Evolutionary conservation across 92 coral and sea anemone species (phyloP).

Genomic region (Epizoanthus ramosus): DNA sequence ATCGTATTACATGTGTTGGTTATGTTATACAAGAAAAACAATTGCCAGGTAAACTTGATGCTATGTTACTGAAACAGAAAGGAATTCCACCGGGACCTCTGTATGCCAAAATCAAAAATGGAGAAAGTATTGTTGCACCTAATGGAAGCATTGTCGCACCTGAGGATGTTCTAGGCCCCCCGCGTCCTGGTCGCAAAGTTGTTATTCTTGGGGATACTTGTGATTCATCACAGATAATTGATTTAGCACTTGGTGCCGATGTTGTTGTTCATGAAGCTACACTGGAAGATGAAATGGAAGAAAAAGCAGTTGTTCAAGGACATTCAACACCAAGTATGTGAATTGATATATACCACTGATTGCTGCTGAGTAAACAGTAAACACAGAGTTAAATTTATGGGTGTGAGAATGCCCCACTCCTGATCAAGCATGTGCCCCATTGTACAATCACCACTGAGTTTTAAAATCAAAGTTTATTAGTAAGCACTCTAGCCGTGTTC

Average conservation of each 20-base stretch:
- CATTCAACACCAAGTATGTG: slow-evolving; percentile 96
- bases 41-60: slow-evolving; percentile 86
- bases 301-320: slow-evolving; percentile 84
- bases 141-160: slow-evolving; percentile 79
- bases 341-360: not conserved
- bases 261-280: slow-evolving; percentile 95
- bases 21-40: slow-evolving; percentile 79
- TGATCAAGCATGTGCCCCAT: too few relatives aligned
- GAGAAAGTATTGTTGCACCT: slow-evolving; percentile 68
- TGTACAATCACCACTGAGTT: too few relatives aligned
- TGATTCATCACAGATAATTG: slow-evolving; percentile 68
- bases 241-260: slow-evolving; percentile 72
- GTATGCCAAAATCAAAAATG: slow-evolving; percentile 87
- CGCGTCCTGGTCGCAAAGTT: slow-evolving; percentile 84
- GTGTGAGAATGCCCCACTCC: too few relatives aligned
- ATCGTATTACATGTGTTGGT: slow-evolving; percentile 85
- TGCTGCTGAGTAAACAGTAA: not conserved
- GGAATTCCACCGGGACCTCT: slow-evolving; percentile 96
- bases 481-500: too few relatives aligned
- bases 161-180: slow-evolving; percentile 77
- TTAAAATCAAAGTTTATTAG: too few relatives aligned
- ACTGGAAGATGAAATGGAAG: slow-evolving; percentile 81
- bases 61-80: slow-evolving; percentile 69
- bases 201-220: slow-evolving; percentile 95
- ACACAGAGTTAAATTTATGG: not conserved